Base-by-base conservation (phyloP, 2,113 vertebrate species). In the Dasyprocta punctata region DNA sequence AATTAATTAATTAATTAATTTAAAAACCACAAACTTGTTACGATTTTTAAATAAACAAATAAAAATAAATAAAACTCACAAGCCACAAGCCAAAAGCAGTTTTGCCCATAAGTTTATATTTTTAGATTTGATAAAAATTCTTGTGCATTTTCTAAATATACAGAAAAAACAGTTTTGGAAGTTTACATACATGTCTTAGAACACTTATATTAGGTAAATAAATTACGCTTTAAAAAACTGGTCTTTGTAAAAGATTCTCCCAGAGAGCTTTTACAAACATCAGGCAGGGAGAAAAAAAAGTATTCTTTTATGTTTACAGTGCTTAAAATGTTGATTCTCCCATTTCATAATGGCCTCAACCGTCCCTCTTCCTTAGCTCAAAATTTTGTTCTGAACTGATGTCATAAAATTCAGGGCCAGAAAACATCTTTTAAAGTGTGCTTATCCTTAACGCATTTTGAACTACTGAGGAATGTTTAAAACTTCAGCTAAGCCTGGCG, bases 101-200 rank as follows among this genome's bases (percentile, higher is more conserved):
- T 97, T 97, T 98, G 98, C 97, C 98, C 97, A 98, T 96, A 98
- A 98, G 96, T 98, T 98, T 98, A 96, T 98, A 98, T 98, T 98
- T 98, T 97, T 96, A 96, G 92, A 85, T 97, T 95, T 97, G 97
- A 98, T 98, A 97, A 97, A 98, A 96, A 98, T 89, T 97, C 96
- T 80, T 96, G 97, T 98, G 97, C 98, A 98, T 98, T 98, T 97
- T 89, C 96, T 98, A 98, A 98, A 98, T 98, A 98, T 97, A 98
- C 97, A 96, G 90, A 97, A 95, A 97, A 96, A 97, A 97, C 97
- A 97, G 92, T 96, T 95, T 89, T 96, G 95, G 97, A 98, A 97
- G 96, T 96, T 98, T 98, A 98, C 97, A 98, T 97, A 98, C 97
- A 98, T 95, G 96, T 98, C 96, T 97, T 97, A 97, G 96, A 97